Conservation (phyloP, 2,797 vertebrate species). For the Poecilia picta region DNA sequence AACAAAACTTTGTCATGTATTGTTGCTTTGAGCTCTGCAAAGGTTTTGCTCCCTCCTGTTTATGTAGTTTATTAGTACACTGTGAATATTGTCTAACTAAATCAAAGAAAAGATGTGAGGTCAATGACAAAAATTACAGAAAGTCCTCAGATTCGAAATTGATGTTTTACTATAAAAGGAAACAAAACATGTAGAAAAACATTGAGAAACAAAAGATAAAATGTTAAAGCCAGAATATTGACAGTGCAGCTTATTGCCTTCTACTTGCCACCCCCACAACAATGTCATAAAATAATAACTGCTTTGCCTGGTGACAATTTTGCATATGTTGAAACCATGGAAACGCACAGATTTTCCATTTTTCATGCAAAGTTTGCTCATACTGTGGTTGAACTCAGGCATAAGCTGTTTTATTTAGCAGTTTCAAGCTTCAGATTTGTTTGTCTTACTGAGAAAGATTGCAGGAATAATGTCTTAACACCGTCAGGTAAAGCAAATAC, state of each 20-base stretch:
- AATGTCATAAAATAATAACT: constrained; percentile 19
- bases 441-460: constrained; percentile 19
- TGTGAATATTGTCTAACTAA: constrained; percentile 6
- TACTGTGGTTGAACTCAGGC: constrained; percentile 5
- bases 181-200: constrained; percentile 70
- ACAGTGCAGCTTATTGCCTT: constrained; percentile 47
- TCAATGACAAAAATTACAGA: constrained; percentile 60
- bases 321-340: constrained; percentile 9
- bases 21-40: background rate
- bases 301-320: background rate
- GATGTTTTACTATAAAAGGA: constrained; percentile 81
- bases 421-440: constrained; percentile 11
- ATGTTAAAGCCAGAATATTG: constrained; percentile 65
- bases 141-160: constrained; percentile 56
- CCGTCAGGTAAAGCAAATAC: background rate
- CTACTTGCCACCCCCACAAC: background rate
- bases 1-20: background rate
- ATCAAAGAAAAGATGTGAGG: background rate
- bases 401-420: constrained; percentile 14
- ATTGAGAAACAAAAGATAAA: constrained; percentile 65
- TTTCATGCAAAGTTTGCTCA: constrained; percentile 8
- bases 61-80: background rate
- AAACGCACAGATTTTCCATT: constrained; percentile 28
- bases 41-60: background rate
- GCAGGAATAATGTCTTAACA: constrained; percentile 8